A percentile compares a stretch with the other conserved stretches of the same genome.
phyloP scores from a whole-genome alignment of 2,888 invertebrate species.

The Strigamia maritima region DNA sequence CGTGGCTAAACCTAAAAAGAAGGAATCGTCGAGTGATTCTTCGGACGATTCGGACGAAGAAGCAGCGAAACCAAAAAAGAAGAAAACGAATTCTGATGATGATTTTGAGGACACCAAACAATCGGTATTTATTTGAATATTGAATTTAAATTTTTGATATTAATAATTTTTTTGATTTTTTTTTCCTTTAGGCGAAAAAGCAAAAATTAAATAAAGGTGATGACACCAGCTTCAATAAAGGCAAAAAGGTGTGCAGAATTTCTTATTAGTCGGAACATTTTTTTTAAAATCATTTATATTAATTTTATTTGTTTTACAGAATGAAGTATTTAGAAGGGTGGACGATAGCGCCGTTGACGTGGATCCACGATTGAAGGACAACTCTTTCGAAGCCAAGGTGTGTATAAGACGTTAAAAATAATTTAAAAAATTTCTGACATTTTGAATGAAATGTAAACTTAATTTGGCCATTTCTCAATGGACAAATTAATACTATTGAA shows the following conservation, averaged over 20 bases:
- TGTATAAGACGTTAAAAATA: neutral
- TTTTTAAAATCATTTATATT: neutral
- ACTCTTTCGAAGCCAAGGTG: constrained; percentile 30
- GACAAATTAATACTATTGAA: neutral
- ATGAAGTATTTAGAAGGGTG: constrained; percentile 21
- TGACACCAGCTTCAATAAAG: neutral
- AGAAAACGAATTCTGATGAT: neutral
- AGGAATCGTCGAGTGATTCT: neutral
- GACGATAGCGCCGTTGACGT: neutral
- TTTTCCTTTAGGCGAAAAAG: neutral
- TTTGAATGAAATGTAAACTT: too few species aligned
- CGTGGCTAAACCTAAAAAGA: neutral
- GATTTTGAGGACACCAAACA: neutral
- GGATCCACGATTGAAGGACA: neutral
- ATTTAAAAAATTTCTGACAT: too few species aligned
- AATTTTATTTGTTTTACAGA: neutral
- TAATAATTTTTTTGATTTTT: neutral
- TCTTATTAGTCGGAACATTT: neutral
- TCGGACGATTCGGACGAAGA: neutral
- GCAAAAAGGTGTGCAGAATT: neutral
- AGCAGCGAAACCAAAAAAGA: neutral
- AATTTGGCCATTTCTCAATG: too few species aligned
- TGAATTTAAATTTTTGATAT: too few species aligned
- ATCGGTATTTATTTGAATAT: too few species aligned
- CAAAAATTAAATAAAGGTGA: neutral